These are phyloP conservation scores for Lypha dubia DNA, from an alignment of 2,888 invertebrate genomes.

Conservation along the genomic window DNA sequence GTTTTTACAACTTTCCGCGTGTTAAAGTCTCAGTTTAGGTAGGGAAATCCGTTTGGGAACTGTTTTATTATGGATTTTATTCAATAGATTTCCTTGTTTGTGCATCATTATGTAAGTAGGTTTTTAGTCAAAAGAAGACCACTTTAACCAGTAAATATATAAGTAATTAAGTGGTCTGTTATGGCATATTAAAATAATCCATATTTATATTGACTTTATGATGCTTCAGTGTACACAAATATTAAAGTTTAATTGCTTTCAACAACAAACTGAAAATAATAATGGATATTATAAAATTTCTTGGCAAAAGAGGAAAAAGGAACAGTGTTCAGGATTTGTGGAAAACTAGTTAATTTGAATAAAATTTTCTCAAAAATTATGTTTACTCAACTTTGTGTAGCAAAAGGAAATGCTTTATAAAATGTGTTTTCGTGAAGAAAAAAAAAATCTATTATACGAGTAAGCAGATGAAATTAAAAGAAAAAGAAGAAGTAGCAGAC, in stretches of 20 bases:
- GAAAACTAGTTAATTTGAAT: too few species aligned
- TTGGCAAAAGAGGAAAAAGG: neutral
- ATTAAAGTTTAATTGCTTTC: conserved; percentile 9
- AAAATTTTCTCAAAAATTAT: too few species aligned
- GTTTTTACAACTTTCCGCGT: neutral
- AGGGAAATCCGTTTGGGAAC: conserved; percentile 63
- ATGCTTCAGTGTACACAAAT: neutral
- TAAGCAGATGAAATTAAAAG: too few species aligned
- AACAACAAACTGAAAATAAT: neutral
- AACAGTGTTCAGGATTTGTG: too few species aligned
- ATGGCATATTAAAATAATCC: neutral
- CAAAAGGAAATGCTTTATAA: too few species aligned
- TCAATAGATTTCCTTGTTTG: conserved; percentile 47
- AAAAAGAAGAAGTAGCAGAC: too few species aligned
- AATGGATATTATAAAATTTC: neutral
- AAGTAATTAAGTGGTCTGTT: neutral
- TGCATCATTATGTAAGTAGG: conserved; percentile 63
- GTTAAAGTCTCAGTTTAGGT: neutral
- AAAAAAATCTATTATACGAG: too few species aligned
- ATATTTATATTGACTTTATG: neutral
- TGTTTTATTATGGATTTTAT: neutral
- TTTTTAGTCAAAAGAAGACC: conserved; percentile 57
- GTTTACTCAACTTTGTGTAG: too few species aligned
- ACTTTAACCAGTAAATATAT: neutral
- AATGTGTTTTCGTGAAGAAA: too few species aligned